Conservation (phyloP, 2,888 invertebrate genomes). For the Trichacis sp. region DNA sequence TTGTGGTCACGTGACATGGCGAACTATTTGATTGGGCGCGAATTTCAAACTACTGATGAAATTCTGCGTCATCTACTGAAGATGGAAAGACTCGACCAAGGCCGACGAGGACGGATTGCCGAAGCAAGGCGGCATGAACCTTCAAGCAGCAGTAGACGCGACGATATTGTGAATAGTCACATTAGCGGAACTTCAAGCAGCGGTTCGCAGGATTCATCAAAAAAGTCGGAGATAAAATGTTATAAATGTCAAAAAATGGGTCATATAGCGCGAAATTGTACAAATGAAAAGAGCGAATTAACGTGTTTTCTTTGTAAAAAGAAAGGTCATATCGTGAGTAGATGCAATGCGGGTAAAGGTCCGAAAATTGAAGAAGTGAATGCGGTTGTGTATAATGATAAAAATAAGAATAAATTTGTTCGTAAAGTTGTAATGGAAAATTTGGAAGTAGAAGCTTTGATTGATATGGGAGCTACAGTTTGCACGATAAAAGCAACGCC, state of each 20-base stretch:
- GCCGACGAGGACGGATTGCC: neutral
- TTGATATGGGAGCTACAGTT: conserved; percentile 19
- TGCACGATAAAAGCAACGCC: conserved; percentile 14
- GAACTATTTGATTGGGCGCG: neutral
- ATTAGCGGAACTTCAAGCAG: no score
- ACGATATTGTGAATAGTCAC: no score
- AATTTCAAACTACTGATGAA: neutral
- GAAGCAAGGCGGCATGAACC: no score
- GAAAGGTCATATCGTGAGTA: neutral
- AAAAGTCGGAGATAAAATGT: no score
- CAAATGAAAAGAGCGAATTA: neutral
- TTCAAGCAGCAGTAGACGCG: no score
- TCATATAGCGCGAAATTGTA: conserved; percentile 9
- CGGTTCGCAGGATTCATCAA: no score
- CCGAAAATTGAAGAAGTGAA: conserved; percentile 1
- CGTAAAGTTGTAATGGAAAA: neutral
- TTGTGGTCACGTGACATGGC: neutral
- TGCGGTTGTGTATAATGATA: neutral
- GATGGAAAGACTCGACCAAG: neutral
- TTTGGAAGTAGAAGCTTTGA: neutral
- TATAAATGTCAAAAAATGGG: conserved; percentile 11
- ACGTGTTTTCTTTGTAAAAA: neutral
- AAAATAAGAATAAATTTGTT: no score
- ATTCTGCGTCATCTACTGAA: neutral
- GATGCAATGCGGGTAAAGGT: neutral